phyloP scores from a whole-genome alignment of 1,140 invertebrate species.

The Platyscapa corneri region DNA sequence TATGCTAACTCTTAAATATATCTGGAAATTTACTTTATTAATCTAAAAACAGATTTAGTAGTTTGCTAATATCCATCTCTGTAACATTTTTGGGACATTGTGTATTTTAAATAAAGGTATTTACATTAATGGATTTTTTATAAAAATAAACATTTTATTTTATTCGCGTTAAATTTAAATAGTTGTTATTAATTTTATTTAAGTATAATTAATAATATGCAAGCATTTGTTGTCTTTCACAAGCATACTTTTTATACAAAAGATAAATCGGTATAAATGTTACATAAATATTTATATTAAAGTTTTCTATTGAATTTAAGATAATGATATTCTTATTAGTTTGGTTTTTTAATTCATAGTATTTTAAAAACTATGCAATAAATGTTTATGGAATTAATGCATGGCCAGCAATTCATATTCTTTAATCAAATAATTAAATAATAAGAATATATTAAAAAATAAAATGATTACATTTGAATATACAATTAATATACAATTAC shows the following conservation, averaged over 20 bases:
- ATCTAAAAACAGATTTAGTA: constrained; percentile 46
- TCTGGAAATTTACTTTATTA: constrained; percentile 24
- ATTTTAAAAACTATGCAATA: background rate
- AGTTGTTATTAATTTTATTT: background rate
- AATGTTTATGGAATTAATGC: background rate
- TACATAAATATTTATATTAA: background rate
- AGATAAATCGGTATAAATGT: too few relatives aligned
- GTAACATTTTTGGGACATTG: constrained; percentile 15
- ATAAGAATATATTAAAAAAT: background rate
- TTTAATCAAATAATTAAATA: background rate
- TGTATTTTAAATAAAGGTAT: background rate
- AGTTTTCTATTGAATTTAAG: background rate
- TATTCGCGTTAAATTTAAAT: background rate
- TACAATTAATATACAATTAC: too few relatives aligned
- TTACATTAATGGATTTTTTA: background rate
- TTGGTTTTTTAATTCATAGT: background rate
- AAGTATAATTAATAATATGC: background rate
- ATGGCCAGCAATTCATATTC: background rate
- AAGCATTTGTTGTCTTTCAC: background rate
- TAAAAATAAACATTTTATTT: background rate
- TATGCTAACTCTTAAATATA: constrained; percentile 34
- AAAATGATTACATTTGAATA: too few relatives aligned
- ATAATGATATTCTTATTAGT: background rate
- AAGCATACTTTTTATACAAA: background rate
- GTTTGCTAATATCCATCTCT: constrained; percentile 11